Percentiles rank a stretch among this genome's conserved stretches.
phyloP scores from a whole-genome alignment of 2,113 vertebrate species.

The Onychostoma macrolepis region DNA sequence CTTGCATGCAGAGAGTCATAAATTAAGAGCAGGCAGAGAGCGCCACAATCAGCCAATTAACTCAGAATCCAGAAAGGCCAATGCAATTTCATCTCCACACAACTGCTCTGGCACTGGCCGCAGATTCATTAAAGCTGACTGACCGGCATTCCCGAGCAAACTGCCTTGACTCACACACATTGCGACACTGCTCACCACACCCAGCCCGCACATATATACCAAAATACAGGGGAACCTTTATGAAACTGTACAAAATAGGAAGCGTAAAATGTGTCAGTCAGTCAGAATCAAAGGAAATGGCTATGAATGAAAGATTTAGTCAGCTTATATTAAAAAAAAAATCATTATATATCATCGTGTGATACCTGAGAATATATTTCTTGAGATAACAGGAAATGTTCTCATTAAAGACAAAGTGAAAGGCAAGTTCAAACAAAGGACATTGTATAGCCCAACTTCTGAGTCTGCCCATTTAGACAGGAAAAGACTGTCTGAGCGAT shows the following conservation, averaged over 20 bases:
- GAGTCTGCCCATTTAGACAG: neutral
- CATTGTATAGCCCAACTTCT: neutral
- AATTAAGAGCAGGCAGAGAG: constrained; percentile 67
- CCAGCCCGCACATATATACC: neutral
- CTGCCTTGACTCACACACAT: constrained; percentile 31
- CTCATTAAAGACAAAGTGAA: neutral
- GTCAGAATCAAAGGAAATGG: neutral
- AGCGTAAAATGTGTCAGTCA: neutral
- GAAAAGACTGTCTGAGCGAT: neutral
- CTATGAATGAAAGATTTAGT: neutral
- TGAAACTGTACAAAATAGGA: neutral
- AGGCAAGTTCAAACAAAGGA: neutral
- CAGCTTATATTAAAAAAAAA: neutral
- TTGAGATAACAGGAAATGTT: neutral
- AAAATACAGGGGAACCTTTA: neutral
- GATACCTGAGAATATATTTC: neutral
- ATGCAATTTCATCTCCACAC: constrained; percentile 69
- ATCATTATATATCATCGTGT: neutral
- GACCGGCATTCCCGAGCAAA: constrained; percentile 42
- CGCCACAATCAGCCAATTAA: constrained; percentile 75
- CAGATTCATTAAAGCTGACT: constrained; percentile 68
- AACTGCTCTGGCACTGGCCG: constrained; percentile 65
- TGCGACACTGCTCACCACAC: constrained; percentile 21
- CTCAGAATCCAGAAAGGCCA: constrained; percentile 74
- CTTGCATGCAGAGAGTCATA: constrained; percentile 68